Conservation (phyloP, 2,113 vertebrate genomes). For the Chitala chitala region DNA sequence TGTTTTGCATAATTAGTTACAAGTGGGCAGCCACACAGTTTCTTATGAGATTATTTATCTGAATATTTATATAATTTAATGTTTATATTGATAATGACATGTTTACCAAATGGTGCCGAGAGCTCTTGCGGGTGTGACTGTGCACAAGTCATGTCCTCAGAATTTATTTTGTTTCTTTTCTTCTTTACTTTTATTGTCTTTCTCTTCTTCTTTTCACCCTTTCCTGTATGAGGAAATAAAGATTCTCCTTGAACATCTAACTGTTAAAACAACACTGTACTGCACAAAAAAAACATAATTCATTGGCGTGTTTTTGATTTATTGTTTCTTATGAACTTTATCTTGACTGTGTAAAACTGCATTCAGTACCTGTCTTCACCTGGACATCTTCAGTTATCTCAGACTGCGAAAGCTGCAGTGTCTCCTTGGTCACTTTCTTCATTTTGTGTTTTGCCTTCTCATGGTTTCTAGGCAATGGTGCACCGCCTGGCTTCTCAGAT, state of each 20-base stretch:
- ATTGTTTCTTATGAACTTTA: neutral
- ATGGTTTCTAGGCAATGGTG: slow-evolving; percentile 45
- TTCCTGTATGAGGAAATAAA: slow-evolving; percentile 36
- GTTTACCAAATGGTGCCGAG: slow-evolving; percentile 73
- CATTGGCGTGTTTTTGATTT: neutral
- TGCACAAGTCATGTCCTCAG: slow-evolving; percentile 46
- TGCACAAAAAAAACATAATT: neutral
- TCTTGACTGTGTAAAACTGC: neutral
- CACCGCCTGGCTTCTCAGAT: slow-evolving; percentile 44
- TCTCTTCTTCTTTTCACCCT: slow-evolving; percentile 66
- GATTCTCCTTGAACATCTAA: neutral
- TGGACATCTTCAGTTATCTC: slow-evolving; percentile 31
- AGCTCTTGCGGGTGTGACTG: slow-evolving; percentile 59
- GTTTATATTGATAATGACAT: slow-evolving; percentile 20
- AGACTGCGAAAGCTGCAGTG: slow-evolving; percentile 31
- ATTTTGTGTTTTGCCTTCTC: slow-evolving; percentile 46
- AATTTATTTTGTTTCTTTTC: slow-evolving; percentile 80
- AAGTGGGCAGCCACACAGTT: neutral
- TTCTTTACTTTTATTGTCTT: slow-evolving; percentile 54
- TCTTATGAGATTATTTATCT: neutral
- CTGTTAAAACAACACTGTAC: neutral
- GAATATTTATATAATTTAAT: neutral
- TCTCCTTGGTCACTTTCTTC: slow-evolving; percentile 52
- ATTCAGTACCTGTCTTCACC: slow-evolving; percentile 44
- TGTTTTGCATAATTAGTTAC: no score